Base-by-base conservation (phyloP, 2,797 vertebrate species). In the Gadopsis marmoratus region DNA sequence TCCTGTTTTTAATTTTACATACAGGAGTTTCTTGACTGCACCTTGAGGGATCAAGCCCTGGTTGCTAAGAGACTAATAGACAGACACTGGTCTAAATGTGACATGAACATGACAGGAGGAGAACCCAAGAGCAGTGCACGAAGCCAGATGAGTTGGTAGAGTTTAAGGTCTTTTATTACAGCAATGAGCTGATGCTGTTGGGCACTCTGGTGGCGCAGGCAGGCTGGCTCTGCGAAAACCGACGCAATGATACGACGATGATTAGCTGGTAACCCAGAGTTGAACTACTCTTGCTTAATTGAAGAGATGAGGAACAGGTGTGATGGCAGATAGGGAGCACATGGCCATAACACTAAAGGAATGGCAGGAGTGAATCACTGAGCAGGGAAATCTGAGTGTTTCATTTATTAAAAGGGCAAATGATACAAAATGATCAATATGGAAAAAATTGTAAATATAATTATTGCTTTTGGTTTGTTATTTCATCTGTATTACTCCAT, bases 11-110 rank as follows among this genome's bases (percentile, higher is more conserved):
- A 87, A 90, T 87, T 91, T 90, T 83, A 88, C 69, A 68, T 78
- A 80, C 63, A 75, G 68, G 80, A 78, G 83, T 88, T 91, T 91
- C 86, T 83, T 86, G 82, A 73, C 65, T 58, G 29, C 35, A 13
- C 89, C 86, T 82, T 74, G 29, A 58, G 76, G 76, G 86, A 91
- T 87, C 64, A 76, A 83, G 61, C 74, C 53, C 47, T 17, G 45
- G 92, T 92, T 92, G 91, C 90, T 88, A 89, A 76, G 91, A 89
- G 71, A 90, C 87, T 87, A 89, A 91, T 91, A 88, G 83, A 90
- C 89, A 91, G 66, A 72, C 74, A 67, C 65, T 59, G 26, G 26
- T 26, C 26, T 26, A 26, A 26, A 26, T 26, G 26, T 26, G 26
- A 26, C 26, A 26, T 26, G 26, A 26, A 26, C 26, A 26, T 2